Conservation (phyloP, 2,113 vertebrate genomes). For the Oreocharis arfaki region DNA sequence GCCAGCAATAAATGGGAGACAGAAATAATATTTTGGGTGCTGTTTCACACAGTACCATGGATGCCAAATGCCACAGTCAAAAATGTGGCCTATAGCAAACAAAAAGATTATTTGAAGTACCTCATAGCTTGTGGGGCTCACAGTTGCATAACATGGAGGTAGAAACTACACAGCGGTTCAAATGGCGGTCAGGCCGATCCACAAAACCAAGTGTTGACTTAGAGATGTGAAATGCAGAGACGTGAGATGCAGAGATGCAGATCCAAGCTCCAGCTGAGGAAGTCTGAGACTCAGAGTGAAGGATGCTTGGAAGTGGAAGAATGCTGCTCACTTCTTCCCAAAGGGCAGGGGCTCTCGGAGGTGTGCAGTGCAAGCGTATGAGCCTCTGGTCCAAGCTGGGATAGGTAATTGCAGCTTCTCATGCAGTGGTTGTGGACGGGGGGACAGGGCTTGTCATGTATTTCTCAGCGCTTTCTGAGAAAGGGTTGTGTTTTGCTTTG, state of each 20-base stretch:
- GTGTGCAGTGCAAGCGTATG: not conserved
- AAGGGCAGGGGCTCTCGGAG: not conserved
- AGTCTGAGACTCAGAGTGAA: not conserved
- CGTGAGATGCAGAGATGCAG: not conserved
- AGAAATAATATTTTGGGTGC: not conserved
- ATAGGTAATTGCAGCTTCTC: not conserved
- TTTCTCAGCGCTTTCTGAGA: not conserved
- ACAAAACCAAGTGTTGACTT: accelerated
- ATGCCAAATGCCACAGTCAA: not conserved
- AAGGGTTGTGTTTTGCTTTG: not conserved
- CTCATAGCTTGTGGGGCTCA: not conserved
- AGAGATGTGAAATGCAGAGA: not conserved
- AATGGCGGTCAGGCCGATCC: not conserved
- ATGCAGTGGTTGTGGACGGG: not conserved
- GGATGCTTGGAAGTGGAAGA: not conserved
- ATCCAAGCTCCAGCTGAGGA: not conserved
- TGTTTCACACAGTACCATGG: not conserved
- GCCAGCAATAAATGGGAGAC: not conserved
- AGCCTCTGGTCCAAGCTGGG: not conserved
- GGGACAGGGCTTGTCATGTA: not conserved
- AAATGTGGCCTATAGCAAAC: not conserved
- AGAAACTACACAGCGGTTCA: not conserved
- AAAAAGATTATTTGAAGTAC: not conserved
- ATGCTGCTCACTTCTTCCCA: not conserved
- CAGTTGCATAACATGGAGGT: not conserved